Evolutionary conservation across 2,888 invertebrate species (phyloP), one percentile per base, ranked within the genome.

Genomic region (Clivina fossor): DNA sequence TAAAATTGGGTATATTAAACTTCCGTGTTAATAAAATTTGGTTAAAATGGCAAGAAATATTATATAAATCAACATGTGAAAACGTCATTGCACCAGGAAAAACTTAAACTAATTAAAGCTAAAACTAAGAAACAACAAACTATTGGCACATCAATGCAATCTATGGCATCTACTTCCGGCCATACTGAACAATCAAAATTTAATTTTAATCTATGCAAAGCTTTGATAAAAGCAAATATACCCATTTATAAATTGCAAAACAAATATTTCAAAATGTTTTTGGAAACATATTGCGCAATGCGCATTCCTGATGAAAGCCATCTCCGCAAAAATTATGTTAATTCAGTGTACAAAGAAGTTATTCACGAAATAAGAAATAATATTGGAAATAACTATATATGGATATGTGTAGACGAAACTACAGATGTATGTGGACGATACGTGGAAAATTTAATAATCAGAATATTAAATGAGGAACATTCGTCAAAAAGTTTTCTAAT

Each of bases 321-420:
- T 60, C 57, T 19, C 8, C 57, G 1, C 37, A 59, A 28, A 64
- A 61, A 51, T 58, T 55, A 49, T 62, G 58, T 54, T 47, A 47
- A 50, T 16, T 18, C 49, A 38, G 37, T 37, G 22, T 49, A 49
- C 38, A 38, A 49, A 49, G 38, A 49, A 49, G 38, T 38, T 15
- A 38, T 49, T 38, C 38, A 49, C 24, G 28, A 49, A 38, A 49
- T 49, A 26, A 38, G 18, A 49, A 26, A 38, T 49, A 38, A 38
- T 24, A 38, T 38, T 49, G 58, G 53, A 5, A 59, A 61, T 18
- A 38, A 51, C 28, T n/a, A n/a, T n/a, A n/a, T n/a, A 20, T 64
- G 63, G 64, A 58, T 63, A n/a, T 54, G 61, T 16, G 46, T 59
- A n/a, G 61, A 61, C 32, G 62, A 62, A 59, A 60, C 58, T 3